phyloP scores from a whole-genome alignment of 2,888 invertebrate genomes.

The Acanthoscelides obtectus region DNA sequence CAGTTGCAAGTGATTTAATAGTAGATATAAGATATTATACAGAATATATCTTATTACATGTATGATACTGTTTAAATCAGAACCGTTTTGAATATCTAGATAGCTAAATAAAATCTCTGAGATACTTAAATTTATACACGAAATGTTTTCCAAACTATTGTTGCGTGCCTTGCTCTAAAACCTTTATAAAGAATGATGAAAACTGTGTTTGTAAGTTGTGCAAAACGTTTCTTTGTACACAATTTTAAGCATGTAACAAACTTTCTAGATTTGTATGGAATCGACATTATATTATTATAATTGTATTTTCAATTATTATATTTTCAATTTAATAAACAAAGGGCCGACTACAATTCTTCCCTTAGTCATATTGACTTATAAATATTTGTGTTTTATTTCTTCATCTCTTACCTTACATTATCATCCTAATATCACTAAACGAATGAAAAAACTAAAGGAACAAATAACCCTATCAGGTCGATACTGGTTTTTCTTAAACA shows the following conservation, averaged over 20 bases:
- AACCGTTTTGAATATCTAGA: slow-evolving; percentile 31
- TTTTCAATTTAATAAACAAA: slow-evolving; percentile 44
- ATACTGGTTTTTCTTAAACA: too few species aligned
- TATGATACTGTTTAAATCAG: slow-evolving; percentile 20
- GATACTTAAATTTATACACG: slow-evolving; percentile 24
- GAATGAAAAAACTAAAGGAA: too few species aligned
- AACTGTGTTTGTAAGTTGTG: slow-evolving; percentile 33
- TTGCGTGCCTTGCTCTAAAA: slow-evolving; percentile 45
- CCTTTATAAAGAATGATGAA: slow-evolving; percentile 29
- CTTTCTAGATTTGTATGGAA: slow-evolving; percentile 45
- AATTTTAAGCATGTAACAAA: slow-evolving; percentile 31
- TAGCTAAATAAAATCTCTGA: slow-evolving; percentile 25
- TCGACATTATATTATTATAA: slow-evolving; percentile 33
- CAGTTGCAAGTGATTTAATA: slow-evolving; percentile 26
- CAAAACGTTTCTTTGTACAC: slow-evolving; percentile 30
- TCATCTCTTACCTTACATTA: not conserved
- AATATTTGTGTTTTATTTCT: slow-evolving; percentile 29
- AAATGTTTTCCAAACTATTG: slow-evolving; percentile 41
- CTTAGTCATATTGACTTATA: slow-evolving; percentile 46
- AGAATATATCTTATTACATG: slow-evolving; percentile 14
- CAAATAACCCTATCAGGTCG: too few species aligned
- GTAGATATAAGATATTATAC: slow-evolving; percentile 11
- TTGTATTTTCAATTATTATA: slow-evolving; percentile 45
- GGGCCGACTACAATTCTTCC: slow-evolving; percentile 44
- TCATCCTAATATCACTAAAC: too few species aligned